Base-by-base conservation (phyloP, 2,113 vertebrate genomes). In the Neolamprologus longior region DNA sequence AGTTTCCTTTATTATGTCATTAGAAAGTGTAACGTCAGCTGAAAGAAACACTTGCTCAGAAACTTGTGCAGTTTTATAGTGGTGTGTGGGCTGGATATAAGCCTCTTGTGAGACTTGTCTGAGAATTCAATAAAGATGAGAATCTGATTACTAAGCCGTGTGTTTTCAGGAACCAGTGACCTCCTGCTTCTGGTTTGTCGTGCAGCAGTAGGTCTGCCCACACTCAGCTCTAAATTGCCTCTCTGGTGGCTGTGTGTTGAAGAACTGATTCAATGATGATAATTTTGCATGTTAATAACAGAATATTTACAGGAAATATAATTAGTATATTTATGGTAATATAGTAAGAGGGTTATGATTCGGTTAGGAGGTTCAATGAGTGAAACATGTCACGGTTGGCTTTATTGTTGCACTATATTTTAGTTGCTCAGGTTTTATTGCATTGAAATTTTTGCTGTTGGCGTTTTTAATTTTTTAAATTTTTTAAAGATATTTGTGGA, bases 111-210 rank as follows among this genome's bases (percentile, higher is more conserved):
- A 91, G 89, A 87, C 40, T 78, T 1, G 52, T 81, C 81, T 79
- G 85, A 17, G 80, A 81, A 92, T 61, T 79, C 86, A 76, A 81
- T 88, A 66, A 87, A 50, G 21, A 89, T 52, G 35, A 52, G 80
- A 91, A 88, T 84, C 10, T 88, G 84, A 92, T 90, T 80, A 81
- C 68, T 33, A 9, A 80, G 63, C 68, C 81, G n/a, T 10, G 80
- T 71, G 45, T 82, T 83, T n/a, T 50, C 87, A 89, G 84, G 21
- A 57, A 71, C 71, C 80, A 81, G 73, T 84, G 84, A 86, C 85
- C 82, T 37, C 21, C 71, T 83, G 78, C 35, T 71, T 88, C 76
- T 79, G 78, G 50, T 37, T 71, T 37, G 10, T 40, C 31, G 6
- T 66, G 78, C 79, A 87, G 86, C 66, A 11, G 53, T 57, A 40